phyloP scores from a whole-genome alignment of 2,797 vertebrate genomes.

The Phrynocephalus forsythii region DNA sequence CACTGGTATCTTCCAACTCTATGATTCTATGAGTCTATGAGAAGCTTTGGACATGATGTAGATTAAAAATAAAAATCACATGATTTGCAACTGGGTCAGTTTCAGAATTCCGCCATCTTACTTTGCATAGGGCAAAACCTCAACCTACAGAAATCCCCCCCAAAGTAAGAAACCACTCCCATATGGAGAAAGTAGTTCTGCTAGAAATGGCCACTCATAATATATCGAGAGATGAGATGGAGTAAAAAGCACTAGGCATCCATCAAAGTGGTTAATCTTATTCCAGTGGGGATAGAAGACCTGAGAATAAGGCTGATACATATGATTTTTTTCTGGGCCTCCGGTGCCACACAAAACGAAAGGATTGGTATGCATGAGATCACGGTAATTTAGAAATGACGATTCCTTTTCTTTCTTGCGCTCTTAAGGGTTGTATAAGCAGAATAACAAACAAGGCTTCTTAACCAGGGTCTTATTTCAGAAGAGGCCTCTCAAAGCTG shows the following conservation, averaged over 20 bases:
- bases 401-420: not conserved
- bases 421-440: slow-evolving; percentile 4
- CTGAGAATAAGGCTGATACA: not conserved
- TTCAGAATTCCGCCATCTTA: not conserved
- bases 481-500: slow-evolving; percentile 7
- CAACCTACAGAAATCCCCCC: too few species aligned
- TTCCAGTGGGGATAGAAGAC: not conserved
- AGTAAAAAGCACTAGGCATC: not conserved
- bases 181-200: not conserved
- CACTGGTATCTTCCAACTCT: too few species aligned
- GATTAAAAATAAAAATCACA: too few species aligned
- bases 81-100: not conserved
- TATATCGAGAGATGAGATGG: not conserved
- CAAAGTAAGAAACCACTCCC: too few species aligned
- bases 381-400: slow-evolving; percentile 28
- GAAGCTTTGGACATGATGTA: too few species aligned
- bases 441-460: slow-evolving; percentile 21
- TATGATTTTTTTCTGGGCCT: not conserved
- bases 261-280: not conserved
- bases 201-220: not conserved
- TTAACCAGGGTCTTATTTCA: slow-evolving; percentile 5
- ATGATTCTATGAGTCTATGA: too few species aligned
- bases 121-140: too few species aligned
- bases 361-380: slow-evolving; percentile 15
- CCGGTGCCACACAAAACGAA: slow-evolving; percentile 1